phyloP scores from a whole-genome alignment of 2,113 vertebrate species.

The Pseudois nayaur region DNA sequence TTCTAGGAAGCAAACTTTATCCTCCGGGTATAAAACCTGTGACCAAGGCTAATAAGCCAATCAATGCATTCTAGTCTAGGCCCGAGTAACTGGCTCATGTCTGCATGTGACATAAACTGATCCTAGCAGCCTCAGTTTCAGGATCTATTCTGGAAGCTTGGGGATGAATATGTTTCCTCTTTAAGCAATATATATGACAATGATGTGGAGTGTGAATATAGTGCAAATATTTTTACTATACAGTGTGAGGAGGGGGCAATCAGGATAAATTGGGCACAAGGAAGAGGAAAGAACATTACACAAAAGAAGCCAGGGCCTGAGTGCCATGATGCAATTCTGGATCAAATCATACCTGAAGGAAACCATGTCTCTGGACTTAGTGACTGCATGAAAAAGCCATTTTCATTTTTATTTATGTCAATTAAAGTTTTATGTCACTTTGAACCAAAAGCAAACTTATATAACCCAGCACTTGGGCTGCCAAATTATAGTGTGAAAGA shows the following conservation, averaged over 20 bases:
- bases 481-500: background rate
- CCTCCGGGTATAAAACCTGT: rapidly evolving
- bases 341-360: background rate
- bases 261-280: background rate
- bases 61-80: background rate
- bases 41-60: background rate
- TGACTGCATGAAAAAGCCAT: background rate
- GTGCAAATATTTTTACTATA: background rate
- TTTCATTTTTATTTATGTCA: background rate
- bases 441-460: background rate
- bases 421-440: background rate
- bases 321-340: background rate
- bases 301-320: background rate
- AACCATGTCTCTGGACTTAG: background rate
- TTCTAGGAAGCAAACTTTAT: background rate
- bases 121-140: background rate
- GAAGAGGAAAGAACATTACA: background rate
- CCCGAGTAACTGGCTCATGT: background rate
- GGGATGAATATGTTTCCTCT: background rate
- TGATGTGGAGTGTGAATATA: background rate
- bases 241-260: background rate
- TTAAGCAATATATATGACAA: background rate
- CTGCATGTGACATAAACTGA: background rate
- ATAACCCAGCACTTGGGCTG: background rate
- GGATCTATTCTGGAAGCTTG: background rate